Evolutionary conservation across 2,113 vertebrate genomes (phyloP), one percentile per base, ranked within the genome.

Genomic region (Egretta garzetta): DNA sequence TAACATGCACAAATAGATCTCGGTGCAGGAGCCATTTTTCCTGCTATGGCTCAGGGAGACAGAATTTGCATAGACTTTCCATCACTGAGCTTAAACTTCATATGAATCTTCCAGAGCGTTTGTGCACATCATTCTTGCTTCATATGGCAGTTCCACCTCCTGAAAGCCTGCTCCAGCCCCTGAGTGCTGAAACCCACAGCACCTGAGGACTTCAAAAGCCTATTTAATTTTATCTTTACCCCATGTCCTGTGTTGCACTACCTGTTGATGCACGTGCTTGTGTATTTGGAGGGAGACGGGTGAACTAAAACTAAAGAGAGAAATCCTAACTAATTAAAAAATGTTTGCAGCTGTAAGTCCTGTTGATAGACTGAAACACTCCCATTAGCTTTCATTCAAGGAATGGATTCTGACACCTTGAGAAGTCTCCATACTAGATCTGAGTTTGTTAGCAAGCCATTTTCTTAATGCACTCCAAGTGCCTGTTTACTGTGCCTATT

Each of bases 11-110:
- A 89, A 86, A 96, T 75, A 94, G 67, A 89, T 92, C 93, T 80
- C 4, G 0, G 33, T 75, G 17, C 27, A 93, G 95, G 67, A 90
- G 39, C 64, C 53, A 88, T 95, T 87, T 92, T 92, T 91, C 60
- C 72, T 90, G 27, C 75, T 60, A 7, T 80, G 73, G 84, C 90
- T 96, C 45, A 81, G 58, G 90, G 76, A 96, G 82, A 86, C 92
- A 93, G 30, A 84, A 96, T 97, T 96, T 97, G n/a, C 94, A 95
- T 93, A 88, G 39, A 62, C 35, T 81, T 88, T 92, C 86, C n/a
- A 68, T 96, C 76, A 85, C n/a, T 62, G 67, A 70, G 16, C 75
- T 70, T 90, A 95, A 92, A 75, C 41, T 70, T 73, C 45, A 26
- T 32, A 81, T 89, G 92, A 91, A 83, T 91, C 67, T 91, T 90